Conservation (phyloP, 2,113 vertebrate species). For the Oxyruncus cristatus region DNA sequence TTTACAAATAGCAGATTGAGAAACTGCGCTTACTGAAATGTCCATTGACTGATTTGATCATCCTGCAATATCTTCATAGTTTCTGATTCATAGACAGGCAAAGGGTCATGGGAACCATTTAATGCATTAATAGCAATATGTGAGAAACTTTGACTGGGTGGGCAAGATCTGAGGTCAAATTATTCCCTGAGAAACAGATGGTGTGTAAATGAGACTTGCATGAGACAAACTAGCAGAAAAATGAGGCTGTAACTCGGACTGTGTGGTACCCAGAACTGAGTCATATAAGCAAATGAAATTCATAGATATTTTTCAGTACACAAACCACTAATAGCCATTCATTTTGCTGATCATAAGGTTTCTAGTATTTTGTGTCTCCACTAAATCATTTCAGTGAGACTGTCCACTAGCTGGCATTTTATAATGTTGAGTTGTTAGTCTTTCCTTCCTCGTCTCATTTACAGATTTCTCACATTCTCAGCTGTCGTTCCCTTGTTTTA, state of each 20-base stretch:
- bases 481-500: not conserved
- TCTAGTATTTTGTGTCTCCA: not conserved
- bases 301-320: not conserved
- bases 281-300: not conserved
- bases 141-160: not conserved
- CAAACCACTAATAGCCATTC: not conserved
- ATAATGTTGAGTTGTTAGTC: not conserved
- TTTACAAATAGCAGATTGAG: slow-evolving; percentile 61
- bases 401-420: rapidly evolving
- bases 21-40: slow-evolving; percentile 57
- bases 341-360: not conserved
- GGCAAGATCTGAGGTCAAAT: not conserved
- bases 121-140: slow-evolving; percentile 19
- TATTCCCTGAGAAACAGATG: not conserved
- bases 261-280: not conserved
- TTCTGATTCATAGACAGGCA: slow-evolving; percentile 67
- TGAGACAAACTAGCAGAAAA: not conserved
- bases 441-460: not conserved
- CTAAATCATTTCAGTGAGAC: not conserved
- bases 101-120: slow-evolving; percentile 59
- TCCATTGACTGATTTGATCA: slow-evolving; percentile 26
- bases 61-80: slow-evolving; percentile 29
- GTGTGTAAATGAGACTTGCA: not conserved
- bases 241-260: not conserved
- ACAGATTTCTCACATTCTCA: not conserved